Percentiles rank a stretch among this genome's conserved stretches.
Conservation (phyloP, 2,888 invertebrate genomes). For the Campoletis raptor region DNA sequence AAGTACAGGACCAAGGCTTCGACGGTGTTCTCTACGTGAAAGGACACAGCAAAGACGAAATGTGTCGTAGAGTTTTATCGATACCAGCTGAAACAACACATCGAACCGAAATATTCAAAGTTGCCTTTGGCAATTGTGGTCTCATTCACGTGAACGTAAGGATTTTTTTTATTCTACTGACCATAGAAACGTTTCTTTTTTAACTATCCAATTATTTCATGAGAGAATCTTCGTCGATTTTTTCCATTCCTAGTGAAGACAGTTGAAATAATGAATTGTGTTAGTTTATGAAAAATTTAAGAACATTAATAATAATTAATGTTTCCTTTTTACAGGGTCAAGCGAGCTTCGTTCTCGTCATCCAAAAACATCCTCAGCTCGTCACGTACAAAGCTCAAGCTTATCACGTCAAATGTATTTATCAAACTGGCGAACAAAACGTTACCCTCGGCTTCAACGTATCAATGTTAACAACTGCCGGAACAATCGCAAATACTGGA, state of each 20-base stretch:
- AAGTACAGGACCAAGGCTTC: conserved; percentile 87
- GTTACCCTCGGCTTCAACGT: conserved; percentile 97
- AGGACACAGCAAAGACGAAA: conserved; percentile 97
- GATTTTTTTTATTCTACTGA: too few relatives aligned
- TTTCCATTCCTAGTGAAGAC: background rate
- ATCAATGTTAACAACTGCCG: conserved; percentile 97
- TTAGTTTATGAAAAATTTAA: background rate
- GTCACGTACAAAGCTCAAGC: conserved; percentile 98
- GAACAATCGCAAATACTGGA: conserved; percentile 97
- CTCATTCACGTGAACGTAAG: conserved; percentile 95
- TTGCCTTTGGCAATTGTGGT: conserved; percentile 96
- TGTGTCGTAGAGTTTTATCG: conserved; percentile 93
- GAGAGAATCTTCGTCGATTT: background rate
- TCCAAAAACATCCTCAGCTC: conserved; percentile 98
- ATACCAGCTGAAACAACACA: conserved; percentile 89
- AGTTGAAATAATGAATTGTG: background rate
- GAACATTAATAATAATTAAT: background rate
- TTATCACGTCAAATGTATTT: conserved; percentile 98
- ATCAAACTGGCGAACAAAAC: conserved; percentile 97
- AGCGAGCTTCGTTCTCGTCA: conserved; percentile 96
- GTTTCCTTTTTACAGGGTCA: conserved; percentile 88
- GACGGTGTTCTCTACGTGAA: conserved; percentile 97
- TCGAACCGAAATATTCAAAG: conserved; percentile 89
- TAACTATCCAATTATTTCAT: background rate
- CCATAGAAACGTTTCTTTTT: conserved; percentile 66